Evolutionary conservation across 2,797 vertebrate genomes (phyloP), one percentile per base, ranked within the genome.

Genomic region (Poliocrania exsul): DNA sequence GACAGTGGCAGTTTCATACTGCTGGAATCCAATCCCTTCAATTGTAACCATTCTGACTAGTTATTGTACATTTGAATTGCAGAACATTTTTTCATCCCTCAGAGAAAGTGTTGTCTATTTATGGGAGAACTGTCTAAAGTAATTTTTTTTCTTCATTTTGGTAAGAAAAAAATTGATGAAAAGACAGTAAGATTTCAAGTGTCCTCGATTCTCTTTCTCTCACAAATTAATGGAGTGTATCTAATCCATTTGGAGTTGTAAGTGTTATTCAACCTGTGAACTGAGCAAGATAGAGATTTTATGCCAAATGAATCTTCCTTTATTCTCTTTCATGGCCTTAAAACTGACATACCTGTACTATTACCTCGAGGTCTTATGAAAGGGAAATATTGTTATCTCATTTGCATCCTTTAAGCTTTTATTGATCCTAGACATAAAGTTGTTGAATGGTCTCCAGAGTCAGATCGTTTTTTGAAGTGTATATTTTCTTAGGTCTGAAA

Each of bases 271-370:
- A 73, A 73, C 51, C 78, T 85, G 58, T 77, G 60, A 91, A 37
- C 40, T 53, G 61, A 86, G 69, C 33, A 78, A 74, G 78, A 51
- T 89, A 87, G 12, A 70, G 86, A 85, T 95, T 84, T 93, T 92
- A 67, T 89, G 78, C 53, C 83, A 95, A 82, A 90, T 75, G 90
- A 89, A 89, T 93, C 64, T 95, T 91, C 38, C 29, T 92, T 89
- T 85, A 81, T 90, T 94, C 56, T 62, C 16, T 86, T 64, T 67
- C 23, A 26, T 73, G 51, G 72, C 66, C 88, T 86, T 93, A 85
- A 94, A 92, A 72, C 73, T 73, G 44, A 77, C 81, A 70, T 84
- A 24, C n/a, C 40, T 73, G 20, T 88, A 47, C 71, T 49, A 71
- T 79, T 83, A 81, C 49, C 62, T 94, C 19, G n/a, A 93, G 69